phyloP scores from a whole-genome alignment of 2,797 vertebrate species.

The Sebastes trivittatus region DNA sequence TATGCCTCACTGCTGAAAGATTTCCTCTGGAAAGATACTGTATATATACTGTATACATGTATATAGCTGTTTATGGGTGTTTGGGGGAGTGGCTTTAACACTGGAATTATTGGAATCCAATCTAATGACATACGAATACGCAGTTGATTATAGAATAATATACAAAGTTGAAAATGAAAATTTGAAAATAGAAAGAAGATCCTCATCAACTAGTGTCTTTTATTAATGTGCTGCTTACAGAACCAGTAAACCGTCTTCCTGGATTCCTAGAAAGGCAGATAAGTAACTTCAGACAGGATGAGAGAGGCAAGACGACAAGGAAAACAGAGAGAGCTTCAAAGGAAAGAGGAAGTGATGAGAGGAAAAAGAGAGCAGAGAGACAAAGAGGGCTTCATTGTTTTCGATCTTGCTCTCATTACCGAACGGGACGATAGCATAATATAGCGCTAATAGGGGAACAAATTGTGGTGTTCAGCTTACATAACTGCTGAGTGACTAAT shows the following conservation, averaged over 20 bases:
- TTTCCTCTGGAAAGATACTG: background rate
- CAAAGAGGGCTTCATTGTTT: slow-evolving; percentile 62
- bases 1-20: background rate
- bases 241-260: background rate
- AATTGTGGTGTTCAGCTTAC: slow-evolving; percentile 73
- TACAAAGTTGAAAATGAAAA: background rate
- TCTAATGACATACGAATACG: background rate
- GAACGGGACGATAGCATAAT: slow-evolving; percentile 76
- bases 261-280: slow-evolving; percentile 34
- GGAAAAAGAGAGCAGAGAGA: slow-evolving; percentile 33
- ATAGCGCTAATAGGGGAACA: slow-evolving; percentile 76
- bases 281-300: slow-evolving; percentile 18
- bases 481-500: slow-evolving; percentile 78
- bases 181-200: background rate
- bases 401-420: slow-evolving; percentile 55
- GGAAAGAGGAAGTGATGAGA: slow-evolving; percentile 41
- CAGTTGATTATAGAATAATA: background rate
- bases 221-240: slow-evolving; percentile 2
- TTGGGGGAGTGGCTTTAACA: too few species aligned
- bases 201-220: background rate
- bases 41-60: background rate
- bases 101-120: background rate
- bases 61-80: background rate
- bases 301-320: slow-evolving; percentile 13
- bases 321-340: slow-evolving; percentile 3